Evolutionary conservation across 1,140 invertebrate species (phyloP), one percentile per base, ranked within the genome.

Genomic region (Stegodyphus mimosarum): DNA sequence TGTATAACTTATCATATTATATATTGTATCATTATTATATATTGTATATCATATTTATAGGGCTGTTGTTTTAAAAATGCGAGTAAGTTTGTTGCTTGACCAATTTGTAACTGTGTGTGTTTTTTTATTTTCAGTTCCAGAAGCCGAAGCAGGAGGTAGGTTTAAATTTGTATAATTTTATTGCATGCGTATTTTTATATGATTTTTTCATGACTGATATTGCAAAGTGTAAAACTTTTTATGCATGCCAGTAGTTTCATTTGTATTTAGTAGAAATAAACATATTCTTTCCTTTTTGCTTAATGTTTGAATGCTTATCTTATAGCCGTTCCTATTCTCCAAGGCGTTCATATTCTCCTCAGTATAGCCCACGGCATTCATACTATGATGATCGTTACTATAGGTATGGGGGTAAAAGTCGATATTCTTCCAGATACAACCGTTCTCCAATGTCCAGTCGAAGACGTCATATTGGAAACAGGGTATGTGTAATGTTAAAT

Each of bases 381-480:
- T 81, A 87, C 33, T 77, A 85, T 79, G 53, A 87, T 51, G 80
- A 77, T 72, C 11, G 63, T 33, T 81, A 79, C 72, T 75, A 81
- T 51, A n/a, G 55, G 7, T 51, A 75, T n/a, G 64, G 64, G 13
- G n/a, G 55, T 13, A 17, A 17, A 72, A 10, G 70, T 50, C 50
- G 50, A 49, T 83, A 67, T 67, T 80, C 67, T 52, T 70, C 71
- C 17, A 85, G 91, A 10, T 90, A 90, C 72, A 92, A 90, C 72
- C 88, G 91, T 6, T 92, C 91, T 52, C 92, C 92, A 6, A 92
- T 92, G 92, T 92, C 92, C 33, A 90, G 89, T 85, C 89, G 92
- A 64, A 88, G 92, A n/a, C 87, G 92, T 66, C 92, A 92, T 87
- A 83, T 89, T 80, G 91, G 91, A 71, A 91, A 90, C 63, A 52